Conservation (phyloP, 2,888 invertebrate genomes). For the Amphipoea lucens region DNA sequence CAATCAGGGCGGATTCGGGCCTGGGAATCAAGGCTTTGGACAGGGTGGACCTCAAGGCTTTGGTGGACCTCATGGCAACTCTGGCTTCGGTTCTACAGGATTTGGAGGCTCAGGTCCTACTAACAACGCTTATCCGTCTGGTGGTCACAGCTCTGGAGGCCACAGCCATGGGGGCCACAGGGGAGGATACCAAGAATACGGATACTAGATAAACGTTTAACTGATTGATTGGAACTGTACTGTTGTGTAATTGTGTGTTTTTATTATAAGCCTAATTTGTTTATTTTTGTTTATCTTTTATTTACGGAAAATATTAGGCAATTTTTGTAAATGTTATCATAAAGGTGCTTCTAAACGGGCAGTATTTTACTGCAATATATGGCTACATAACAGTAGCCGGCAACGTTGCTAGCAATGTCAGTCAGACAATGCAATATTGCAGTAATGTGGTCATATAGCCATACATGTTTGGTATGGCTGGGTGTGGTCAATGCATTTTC, state of each 20-base stretch:
- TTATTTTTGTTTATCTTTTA: conserved; percentile 23
- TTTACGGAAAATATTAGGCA: conserved; percentile 6
- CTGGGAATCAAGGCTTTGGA: conserved; percentile 19
- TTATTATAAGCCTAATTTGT: conserved; percentile 24
- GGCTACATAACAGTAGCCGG: too few relatives aligned
- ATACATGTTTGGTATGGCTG: too few relatives aligned
- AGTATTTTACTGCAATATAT: too few relatives aligned
- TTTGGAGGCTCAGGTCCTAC: conserved; percentile 46
- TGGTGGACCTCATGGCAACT: conserved; percentile 20
- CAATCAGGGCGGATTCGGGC: conserved; percentile 42
- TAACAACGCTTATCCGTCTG: conserved; percentile 43
- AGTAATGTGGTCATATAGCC: too few relatives aligned
- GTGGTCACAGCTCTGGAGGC: conserved; percentile 46
- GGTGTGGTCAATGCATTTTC: too few relatives aligned
- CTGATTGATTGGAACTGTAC: neutral
- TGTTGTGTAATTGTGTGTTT: conserved; percentile 17
- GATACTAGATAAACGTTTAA: conserved; percentile 46
- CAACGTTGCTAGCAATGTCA: too few relatives aligned
- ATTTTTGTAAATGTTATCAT: conserved; percentile 11
- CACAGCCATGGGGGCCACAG: conserved; percentile 40
- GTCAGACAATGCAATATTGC: too few relatives aligned
- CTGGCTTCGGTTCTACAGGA: conserved; percentile 32
- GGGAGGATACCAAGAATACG: conserved; percentile 58
- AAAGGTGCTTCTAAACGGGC: too few relatives aligned
- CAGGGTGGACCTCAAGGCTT: conserved; percentile 30